Conservation (phyloP, 2,113 vertebrate species). For the Manacus vitellinus region DNA sequence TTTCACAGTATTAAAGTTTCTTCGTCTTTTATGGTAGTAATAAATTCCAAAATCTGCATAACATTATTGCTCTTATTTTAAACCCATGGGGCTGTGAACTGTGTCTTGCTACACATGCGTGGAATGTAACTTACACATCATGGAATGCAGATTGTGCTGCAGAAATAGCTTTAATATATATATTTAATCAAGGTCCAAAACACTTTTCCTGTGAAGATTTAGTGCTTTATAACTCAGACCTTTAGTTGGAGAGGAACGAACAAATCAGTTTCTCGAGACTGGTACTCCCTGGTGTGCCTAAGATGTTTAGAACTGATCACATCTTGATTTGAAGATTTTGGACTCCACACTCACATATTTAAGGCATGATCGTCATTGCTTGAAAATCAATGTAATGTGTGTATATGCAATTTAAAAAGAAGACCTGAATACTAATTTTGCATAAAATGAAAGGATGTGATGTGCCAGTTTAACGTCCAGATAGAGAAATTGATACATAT, state of each 20-base stretch:
- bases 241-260: not conserved
- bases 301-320: not conserved
- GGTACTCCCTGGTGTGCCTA: not conserved
- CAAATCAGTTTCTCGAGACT: not conserved
- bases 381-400: not conserved
- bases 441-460: not conserved
- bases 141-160: not conserved
- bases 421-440: not conserved
- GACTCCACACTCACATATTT: not conserved
- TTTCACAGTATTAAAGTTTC: slow-evolving; percentile 1
- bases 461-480: not conserved
- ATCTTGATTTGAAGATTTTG: not conserved
- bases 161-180: not conserved
- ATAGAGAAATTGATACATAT: not conserved
- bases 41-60: slow-evolving; percentile 19
- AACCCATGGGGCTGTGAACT: not conserved
- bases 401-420: not conserved
- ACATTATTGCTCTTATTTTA: not conserved
- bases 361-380: not conserved
- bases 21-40: not conserved
- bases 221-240: not conserved
- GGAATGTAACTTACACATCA: not conserved
- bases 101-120: not conserved
- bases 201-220: not conserved
- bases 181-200: not conserved